Conservation (phyloP, 2,113 vertebrate genomes). For the Mungos mungo region DNA sequence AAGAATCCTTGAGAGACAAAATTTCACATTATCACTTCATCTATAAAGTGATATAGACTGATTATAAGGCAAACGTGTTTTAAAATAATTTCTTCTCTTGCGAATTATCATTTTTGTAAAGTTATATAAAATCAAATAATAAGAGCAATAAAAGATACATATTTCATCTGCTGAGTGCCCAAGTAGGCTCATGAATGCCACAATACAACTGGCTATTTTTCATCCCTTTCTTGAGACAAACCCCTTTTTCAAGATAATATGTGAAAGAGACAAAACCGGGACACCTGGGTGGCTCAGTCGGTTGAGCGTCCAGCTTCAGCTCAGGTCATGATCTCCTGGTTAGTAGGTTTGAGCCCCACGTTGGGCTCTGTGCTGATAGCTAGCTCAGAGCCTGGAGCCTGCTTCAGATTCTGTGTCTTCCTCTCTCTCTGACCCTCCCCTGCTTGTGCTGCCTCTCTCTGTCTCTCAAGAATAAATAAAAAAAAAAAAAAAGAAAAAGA, state of each 20-base stretch:
- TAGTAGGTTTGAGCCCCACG: too few species aligned
- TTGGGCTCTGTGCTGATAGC: too few species aligned
- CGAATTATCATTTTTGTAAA: not conserved
- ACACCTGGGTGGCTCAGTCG: too few species aligned
- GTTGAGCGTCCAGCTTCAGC: too few species aligned
- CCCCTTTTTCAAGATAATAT: not conserved
- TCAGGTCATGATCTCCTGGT: too few species aligned
- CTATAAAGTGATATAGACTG: not conserved
- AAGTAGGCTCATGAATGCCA: not conserved
- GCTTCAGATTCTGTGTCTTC: too few species aligned
- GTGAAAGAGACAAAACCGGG: constrained; percentile 20
- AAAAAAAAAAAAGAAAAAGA: not conserved
- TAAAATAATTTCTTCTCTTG: not conserved
- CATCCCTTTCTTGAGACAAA: constrained; percentile 5
- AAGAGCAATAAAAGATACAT: not conserved
- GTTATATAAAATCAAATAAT: not conserved
- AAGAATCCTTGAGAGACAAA: not conserved
- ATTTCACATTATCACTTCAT: not conserved
- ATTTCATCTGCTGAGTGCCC: not conserved
- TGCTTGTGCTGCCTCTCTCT: too few species aligned
- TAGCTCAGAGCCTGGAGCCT: too few species aligned
- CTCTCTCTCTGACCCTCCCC: too few species aligned
- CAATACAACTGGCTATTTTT: not conserved
- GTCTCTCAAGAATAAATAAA: too few species aligned
- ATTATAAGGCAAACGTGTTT: not conserved